Evolutionary conservation across 1,140 invertebrate species (phyloP).

Genomic region (Physella acuta): DNA sequence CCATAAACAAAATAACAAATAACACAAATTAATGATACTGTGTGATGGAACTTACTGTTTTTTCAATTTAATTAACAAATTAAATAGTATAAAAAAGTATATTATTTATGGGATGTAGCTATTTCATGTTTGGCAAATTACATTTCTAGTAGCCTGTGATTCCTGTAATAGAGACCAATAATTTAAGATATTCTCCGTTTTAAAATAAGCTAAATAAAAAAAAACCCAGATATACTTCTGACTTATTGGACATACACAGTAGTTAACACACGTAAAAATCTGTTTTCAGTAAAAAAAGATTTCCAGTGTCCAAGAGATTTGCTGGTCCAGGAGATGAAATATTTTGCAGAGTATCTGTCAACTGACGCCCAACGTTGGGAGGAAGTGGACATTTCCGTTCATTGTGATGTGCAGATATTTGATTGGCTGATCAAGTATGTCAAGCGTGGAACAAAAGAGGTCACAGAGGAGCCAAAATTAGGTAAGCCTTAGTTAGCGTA

Average conservation of each 20-base stretch:
- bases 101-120: neutral
- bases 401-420: constrained; percentile 90
- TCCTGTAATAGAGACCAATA: too few species aligned
- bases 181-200: too few species aligned
- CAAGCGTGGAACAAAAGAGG: constrained; percentile 50
- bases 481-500: constrained; percentile 53
- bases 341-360: constrained; percentile 76
- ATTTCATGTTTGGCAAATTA: too few species aligned
- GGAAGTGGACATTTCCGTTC: constrained; percentile 94
- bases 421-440: constrained; percentile 97
- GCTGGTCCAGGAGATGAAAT: constrained; percentile 87
- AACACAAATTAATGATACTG: too few species aligned
- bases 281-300: constrained; percentile 72
- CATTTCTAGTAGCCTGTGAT: too few species aligned
- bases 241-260: too few species aligned
- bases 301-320: constrained; percentile 84
- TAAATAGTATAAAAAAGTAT: neutral
- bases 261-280: too few species aligned
- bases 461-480: constrained; percentile 68
- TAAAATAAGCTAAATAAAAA: too few species aligned
- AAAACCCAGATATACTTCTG: too few species aligned
- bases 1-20: neutral
- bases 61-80: neutral
- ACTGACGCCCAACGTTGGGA: constrained; percentile 63
- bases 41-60: too few species aligned